These are phyloP conservation scores for Prionace glauca DNA, from an alignment of 2,797 vertebrate species.

Conservation along the genomic window DNA sequence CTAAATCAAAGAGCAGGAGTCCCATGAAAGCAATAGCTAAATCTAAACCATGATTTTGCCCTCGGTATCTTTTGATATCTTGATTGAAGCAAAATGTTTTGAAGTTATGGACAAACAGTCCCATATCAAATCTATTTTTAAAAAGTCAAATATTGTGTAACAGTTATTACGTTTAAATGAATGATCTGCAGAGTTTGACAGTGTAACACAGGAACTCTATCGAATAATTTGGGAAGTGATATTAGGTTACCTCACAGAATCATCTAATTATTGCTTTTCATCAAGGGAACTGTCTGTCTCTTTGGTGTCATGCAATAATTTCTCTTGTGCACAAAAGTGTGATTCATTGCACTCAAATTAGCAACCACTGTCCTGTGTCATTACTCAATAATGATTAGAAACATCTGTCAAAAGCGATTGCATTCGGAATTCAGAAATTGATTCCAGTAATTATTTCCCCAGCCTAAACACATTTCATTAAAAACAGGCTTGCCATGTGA, in stretches of 20 bases:
- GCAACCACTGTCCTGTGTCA: slow-evolving; percentile 20
- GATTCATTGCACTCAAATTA: slow-evolving; percentile 13
- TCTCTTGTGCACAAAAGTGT: slow-evolving; percentile 16
- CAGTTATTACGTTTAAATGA: background rate
- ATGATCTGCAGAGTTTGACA: background rate
- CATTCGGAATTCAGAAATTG: slow-evolving; percentile 32
- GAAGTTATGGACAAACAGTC: background rate
- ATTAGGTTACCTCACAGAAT: slow-evolving; percentile 25
- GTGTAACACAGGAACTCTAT: background rate
- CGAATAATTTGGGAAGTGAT: slow-evolving; percentile 1
- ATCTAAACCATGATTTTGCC: background rate
- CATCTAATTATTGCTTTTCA: slow-evolving; percentile 29
- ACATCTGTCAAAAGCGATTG: slow-evolving; percentile 25
- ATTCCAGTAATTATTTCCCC: slow-evolving; percentile 32
- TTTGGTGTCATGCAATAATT: slow-evolving; percentile 18
- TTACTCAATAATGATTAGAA: slow-evolving; percentile 36
- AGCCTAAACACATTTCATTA: slow-evolving; percentile 21
- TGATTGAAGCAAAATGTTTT: background rate
- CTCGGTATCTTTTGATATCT: background rate
- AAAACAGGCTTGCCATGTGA: background rate
- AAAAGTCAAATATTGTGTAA: background rate
- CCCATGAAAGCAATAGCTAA: background rate
- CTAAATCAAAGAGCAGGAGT: too few relatives aligned
- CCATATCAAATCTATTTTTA: background rate
- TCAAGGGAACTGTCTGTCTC: background rate